phyloP scores from a whole-genome alignment of 2,113 vertebrate genomes.

The Pitta sordida region DNA sequence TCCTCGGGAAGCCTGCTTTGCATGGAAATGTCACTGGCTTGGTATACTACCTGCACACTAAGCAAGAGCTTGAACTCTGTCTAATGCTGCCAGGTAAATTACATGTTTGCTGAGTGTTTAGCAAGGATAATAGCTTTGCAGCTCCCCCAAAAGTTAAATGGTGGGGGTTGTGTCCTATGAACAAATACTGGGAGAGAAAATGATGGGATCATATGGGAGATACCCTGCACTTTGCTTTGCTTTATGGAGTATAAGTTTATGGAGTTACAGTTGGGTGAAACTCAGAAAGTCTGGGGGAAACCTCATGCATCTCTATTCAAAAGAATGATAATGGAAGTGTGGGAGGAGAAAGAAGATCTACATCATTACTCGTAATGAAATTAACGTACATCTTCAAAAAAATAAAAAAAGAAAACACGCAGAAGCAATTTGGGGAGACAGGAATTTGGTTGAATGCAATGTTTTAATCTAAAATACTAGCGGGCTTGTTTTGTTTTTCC shows the following conservation, averaged over 20 bases:
- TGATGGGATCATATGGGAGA: neutral
- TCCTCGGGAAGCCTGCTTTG: slow-evolving; percentile 58
- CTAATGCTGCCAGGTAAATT: slow-evolving; percentile 68
- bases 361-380: neutral
- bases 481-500: neutral
- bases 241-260: neutral
- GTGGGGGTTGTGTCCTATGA: slow-evolving; percentile 28
- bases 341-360: neutral
- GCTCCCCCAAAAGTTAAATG: slow-evolving; percentile 4
- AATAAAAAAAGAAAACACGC: neutral
- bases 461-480: neutral
- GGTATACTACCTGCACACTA: slow-evolving; percentile 23
- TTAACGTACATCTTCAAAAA: neutral
- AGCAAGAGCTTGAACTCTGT: slow-evolving; percentile 59
- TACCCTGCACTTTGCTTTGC: neutral
- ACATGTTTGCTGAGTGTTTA: slow-evolving; percentile 62
- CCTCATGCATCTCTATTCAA: neutral
- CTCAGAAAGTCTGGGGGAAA: neutral
- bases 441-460: neutral
- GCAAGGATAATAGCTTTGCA: slow-evolving; percentile 47
- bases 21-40: slow-evolving; percentile 42
- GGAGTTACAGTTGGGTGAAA: neutral
- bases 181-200: slow-evolving; percentile 3
- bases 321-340: neutral
- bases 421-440: neutral